Evolutionary conservation across 2,888 invertebrate species (phyloP), one percentile per base, ranked within the genome.

Genomic region (Aradus depressus): DNA sequence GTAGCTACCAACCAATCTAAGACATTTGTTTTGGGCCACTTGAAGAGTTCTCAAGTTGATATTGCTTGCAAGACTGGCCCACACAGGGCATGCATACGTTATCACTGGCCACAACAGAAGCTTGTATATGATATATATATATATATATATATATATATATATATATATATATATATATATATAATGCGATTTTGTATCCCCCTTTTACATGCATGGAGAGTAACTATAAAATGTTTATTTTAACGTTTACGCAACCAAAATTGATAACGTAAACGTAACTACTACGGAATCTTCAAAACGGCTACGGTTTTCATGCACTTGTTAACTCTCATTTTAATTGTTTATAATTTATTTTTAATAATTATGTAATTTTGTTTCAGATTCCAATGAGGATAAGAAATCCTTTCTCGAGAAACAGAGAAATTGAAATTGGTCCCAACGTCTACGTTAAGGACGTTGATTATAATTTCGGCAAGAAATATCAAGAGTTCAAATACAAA

Each of bases 381-480:
- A 49, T 58, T 5, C 58, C 58, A 28, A 42, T 58, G 43, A 52
- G 51, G 37, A 43, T 52, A 10, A 52, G 48, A 22, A 48, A 52
- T 26, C 48, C 44, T 4, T 16, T 22, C 14, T 42, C 42, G 35
- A 25, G 34, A 18, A 22, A 37, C 25, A 14, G 34, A 6, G 37
- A 35, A 10, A 32, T 14, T 1, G 25, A 41, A 8, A n/a, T 8
- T 19, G 44, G 16, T 8, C 23, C 31, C 12, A 6, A 52, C 12
- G 8, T 16, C n/a, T 1, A 12, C 14, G 28, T 28, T n/a, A 45
- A 18, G 16, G 21, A n/a, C 12, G 23, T 38, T 12, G 45, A 34
- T n/a, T 31, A 52, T 12, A 37, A 43, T n/a, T 31, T 22, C 10
- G 32, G 44, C 18, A 28, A 44, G 6, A 45, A 56, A 35, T 22